Evolutionary conservation across 2,797 vertebrate genomes (phyloP), one percentile per base, ranked within the genome.

Genomic region (Coracias cyanogaster): DNA sequence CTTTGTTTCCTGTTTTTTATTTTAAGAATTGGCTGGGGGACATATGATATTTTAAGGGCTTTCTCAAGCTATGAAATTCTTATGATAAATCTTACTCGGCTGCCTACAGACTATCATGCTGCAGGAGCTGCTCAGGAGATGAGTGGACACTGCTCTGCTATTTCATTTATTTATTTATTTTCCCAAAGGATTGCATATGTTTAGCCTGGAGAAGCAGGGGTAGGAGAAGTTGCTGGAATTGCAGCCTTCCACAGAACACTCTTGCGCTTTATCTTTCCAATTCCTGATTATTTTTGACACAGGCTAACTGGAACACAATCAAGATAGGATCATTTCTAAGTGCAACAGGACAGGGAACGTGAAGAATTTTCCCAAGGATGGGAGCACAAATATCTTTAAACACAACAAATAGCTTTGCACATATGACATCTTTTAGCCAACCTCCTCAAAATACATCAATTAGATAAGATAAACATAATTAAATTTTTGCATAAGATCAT

Each of bases 281-380:
- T 89, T 93, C n/a, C 25, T 93, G 79, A 90, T 96, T 95, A 57
- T 81, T 95, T 96, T 72, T 95, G 94, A 96, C 92, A 46, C 61
- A 55, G 94, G 29, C 48, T 65, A 88, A 85, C 93, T 96, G 95
- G 92, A 96, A 96, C 35, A 0, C 65, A 73, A 89, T 94, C 92
- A 92, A 95, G 89, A 94, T 35, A 72, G 72, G 73, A 89, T 95
- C 79, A 49, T 69, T 94, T 78, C 57, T 86, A 66, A 94, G 87
- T 92, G 82, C 87, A 94, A 66, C 85, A 78, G 45, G 81, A 94
- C 72, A 78, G 90, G 43, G 95, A 96, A 97, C 90, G 64, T 88
- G 89, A 95, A 84, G 95, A 97, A 97, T 94, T 96, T 97, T 94
- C 92, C 96, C 93, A 95, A 96, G 94, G 92, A 95, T 88, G 91